Conservation (phyloP, 2,797 vertebrate species). For the Thamnophis elegans region DNA sequence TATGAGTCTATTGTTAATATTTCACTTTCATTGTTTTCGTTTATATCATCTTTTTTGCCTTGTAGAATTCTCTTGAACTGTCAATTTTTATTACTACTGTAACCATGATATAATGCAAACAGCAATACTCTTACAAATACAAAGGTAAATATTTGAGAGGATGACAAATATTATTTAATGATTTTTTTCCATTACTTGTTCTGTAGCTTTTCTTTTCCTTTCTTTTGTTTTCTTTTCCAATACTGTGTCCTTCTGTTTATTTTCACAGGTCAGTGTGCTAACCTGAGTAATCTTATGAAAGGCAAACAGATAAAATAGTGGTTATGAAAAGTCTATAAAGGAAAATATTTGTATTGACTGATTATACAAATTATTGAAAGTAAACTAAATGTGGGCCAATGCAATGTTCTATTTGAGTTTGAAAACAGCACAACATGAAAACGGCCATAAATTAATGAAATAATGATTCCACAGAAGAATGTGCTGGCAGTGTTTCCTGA, state of each 20-base stretch:
- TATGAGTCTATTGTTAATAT: neutral
- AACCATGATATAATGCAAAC: neutral
- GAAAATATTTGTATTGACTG: slow-evolving; percentile 18
- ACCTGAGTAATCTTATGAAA: neutral
- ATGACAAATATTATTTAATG: neutral
- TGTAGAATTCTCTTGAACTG: neutral
- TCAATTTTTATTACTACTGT: neutral
- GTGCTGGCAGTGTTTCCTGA: rapidly evolving
- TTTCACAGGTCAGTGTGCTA: slow-evolving; percentile 5
- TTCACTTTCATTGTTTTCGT: neutral
- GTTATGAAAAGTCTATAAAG: slow-evolving; percentile 33
- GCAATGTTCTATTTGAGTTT: neutral
- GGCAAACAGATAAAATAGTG: slow-evolving; percentile 20
- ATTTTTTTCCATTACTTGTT: neutral
- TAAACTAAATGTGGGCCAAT: slow-evolving; percentile 2
- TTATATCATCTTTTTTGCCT: neutral
- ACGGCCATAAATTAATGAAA: slow-evolving; percentile 25
- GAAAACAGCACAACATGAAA: slow-evolving; percentile 16
- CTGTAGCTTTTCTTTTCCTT: neutral
- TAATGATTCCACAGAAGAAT: slow-evolving; percentile 4
- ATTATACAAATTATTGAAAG: slow-evolving; percentile 27
- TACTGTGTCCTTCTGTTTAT: slow-evolving; percentile 9
- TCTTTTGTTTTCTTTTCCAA: neutral
- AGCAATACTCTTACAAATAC: neutral
- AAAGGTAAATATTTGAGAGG: neutral